phyloP scores from a whole-genome alignment of 2,888 invertebrate species.

The Anarsia innoxiella region DNA sequence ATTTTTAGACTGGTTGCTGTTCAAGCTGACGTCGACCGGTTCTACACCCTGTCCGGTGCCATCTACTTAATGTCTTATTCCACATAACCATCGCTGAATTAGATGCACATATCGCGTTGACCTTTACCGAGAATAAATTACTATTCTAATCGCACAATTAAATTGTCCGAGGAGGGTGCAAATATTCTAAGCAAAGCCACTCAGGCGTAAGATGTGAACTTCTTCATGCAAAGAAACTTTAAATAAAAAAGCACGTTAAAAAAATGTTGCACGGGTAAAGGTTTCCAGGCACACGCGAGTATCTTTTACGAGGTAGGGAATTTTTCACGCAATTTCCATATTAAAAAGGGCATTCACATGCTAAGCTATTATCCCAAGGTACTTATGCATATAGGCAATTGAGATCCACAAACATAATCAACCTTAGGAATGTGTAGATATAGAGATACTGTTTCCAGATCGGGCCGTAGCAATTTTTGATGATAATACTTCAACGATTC shows the following conservation, averaged over 20 bases:
- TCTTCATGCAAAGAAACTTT: constrained; percentile 8
- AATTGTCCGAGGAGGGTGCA: constrained; percentile 28
- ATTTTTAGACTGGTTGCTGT: constrained; percentile 23
- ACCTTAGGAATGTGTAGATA: too few species aligned
- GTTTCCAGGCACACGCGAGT: constrained; percentile 15
- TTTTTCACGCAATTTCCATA: too few species aligned
- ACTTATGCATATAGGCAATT: too few species aligned
- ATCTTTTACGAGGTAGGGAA: too few species aligned
- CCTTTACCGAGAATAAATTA: constrained; percentile 14
- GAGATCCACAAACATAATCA: too few species aligned
- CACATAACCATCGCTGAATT: constrained; percentile 8
- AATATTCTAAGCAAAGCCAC: constrained; percentile 25
- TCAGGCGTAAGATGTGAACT: constrained; percentile 19
- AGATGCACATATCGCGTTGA: constrained; percentile 10
- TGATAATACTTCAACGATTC: too few species aligned
- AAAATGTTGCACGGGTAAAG: too few species aligned
- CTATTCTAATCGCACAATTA: constrained; percentile 23
- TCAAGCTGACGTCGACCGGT: constrained; percentile 23
- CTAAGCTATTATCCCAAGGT: too few species aligned
- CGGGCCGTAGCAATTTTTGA: too few species aligned
- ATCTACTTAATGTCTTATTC: constrained; percentile 29
- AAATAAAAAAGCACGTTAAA: too few species aligned
- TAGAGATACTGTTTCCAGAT: too few species aligned
- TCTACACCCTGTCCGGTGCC: constrained; percentile 16
- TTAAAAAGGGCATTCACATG: too few species aligned